phyloP scores from a whole-genome alignment of 2,113 vertebrate species.

The Laterallus jamaicensis region DNA sequence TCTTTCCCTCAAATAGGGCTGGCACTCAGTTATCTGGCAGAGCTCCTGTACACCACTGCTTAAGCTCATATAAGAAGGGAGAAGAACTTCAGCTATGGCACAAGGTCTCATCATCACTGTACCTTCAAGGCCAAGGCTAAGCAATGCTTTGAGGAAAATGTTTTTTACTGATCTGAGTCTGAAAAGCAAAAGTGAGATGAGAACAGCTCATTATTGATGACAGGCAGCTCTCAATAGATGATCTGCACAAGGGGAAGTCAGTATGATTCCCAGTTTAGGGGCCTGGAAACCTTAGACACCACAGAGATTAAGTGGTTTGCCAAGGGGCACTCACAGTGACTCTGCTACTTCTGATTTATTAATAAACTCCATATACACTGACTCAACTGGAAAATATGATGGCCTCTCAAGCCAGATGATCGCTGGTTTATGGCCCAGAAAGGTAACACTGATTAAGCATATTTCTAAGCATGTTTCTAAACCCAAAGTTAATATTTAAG shows the following conservation, averaged over 20 bases:
- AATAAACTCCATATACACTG: neutral
- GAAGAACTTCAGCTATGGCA: neutral
- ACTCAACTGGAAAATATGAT: constrained; percentile 32
- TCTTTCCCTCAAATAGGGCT: neutral
- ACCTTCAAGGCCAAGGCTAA: neutral
- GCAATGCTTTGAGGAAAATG: neutral
- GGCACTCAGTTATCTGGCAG: neutral
- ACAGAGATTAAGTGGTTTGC: neutral
- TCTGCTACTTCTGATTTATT: constrained; percentile 19
- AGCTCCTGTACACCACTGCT: neutral
- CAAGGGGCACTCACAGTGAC: constrained; percentile 23
- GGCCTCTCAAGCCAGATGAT: neutral
- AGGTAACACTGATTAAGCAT: neutral
- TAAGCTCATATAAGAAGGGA: neutral
- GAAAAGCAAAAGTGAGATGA: neutral
- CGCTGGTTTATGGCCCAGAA: neutral
- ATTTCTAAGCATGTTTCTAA: neutral
- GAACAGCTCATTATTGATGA: neutral
- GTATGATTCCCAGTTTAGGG: constrained; percentile 1
- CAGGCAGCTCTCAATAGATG: neutral
- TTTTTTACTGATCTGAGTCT: neutral
- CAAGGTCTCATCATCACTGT: neutral
- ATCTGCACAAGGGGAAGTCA: neutral
- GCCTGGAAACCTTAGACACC: constrained; percentile 25
- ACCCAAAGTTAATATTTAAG: neutral